Evolutionary conservation across 2,113 vertebrate species (phyloP), one percentile per base, ranked within the genome.

Genomic region (Colistium nudipinnis): DNA sequence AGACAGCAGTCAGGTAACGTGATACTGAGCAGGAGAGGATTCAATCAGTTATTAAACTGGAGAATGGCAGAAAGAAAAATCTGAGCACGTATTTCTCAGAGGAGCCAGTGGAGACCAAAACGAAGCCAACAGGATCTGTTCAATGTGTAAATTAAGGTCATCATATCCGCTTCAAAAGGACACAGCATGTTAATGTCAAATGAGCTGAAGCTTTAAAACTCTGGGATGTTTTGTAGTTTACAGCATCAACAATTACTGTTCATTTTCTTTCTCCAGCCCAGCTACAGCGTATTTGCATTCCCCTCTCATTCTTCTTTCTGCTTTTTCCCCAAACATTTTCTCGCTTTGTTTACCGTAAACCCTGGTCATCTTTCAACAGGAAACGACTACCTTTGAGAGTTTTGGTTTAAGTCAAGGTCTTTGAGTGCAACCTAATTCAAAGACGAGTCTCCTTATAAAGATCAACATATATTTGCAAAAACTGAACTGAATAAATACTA

Each of bases 281-380:
- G 39, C 24, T 57, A 25, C 4, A 63, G 25, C 48, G 53, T 28
- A 11, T 49, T 54, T 75, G 13, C 4, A 44, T 63, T 60, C 47
- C 39, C n/a, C 19, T 45, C n/a, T 24, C 52, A 35, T 39, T 56
- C 13, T 33, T 51, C 43, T 28, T 36, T 9, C 22, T 9, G 16
- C 53, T 59, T 39, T 53, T 4, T 20, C 16, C 27, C 19, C 6
- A 43, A 19, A 48, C 47, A n/a, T 71, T 49, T 49, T 51, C 59
- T 35, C 35, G 55, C 41, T 25, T 22, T 61, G 33, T 55, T 61
- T 35, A 47, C 48, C 33, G 33, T 61, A 66, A 71, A 72, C 75
- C 48, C 33, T 55, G 49, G 14, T 22, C 19, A 54, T 49, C 6
- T 6, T 27, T 61, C 45, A 39, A 54, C 53, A 54, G 61, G 48